A percentile compares a stretch with the other conserved stretches of the same genome.
phyloP scores from a whole-genome alignment of 1,140 invertebrate genomes.

The Bombus sylvicola region DNA sequence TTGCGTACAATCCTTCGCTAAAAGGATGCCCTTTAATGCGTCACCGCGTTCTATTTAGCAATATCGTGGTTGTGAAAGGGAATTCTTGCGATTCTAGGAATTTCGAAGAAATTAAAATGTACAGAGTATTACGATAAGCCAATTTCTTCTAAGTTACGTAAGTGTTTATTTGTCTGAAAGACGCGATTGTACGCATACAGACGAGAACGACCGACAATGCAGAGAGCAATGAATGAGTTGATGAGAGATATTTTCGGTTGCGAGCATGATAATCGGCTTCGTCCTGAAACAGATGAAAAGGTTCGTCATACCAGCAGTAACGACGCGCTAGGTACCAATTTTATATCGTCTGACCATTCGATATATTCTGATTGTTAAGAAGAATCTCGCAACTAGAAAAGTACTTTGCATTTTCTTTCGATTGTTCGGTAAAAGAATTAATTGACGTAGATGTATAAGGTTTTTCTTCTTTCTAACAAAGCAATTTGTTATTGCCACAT shows the following conservation, averaged over 20 bases:
- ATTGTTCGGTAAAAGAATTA: background rate
- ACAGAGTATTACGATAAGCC: too few relatives aligned
- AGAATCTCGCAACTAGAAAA: too few relatives aligned
- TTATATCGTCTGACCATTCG: background rate
- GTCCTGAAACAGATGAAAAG: constrained; percentile 82
- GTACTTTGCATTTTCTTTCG: too few relatives aligned
- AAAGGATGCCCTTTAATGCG: background rate
- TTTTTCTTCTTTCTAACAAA: too few relatives aligned
- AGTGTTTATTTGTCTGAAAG: too few relatives aligned
- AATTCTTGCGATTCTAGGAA: too few relatives aligned
- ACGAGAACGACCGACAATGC: constrained; percentile 46
- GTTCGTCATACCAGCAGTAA: constrained; percentile 66
- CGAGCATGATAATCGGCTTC: constrained; percentile 75
- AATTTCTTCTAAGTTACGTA: too few relatives aligned
- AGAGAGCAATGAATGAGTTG: constrained; percentile 58
- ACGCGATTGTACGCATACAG: constrained; percentile 44
- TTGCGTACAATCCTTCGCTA: constrained; percentile 29
- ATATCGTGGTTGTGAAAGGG: background rate
- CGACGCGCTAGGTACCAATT: constrained; percentile 32
- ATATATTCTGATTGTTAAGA: background rate
- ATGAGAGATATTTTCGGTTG: constrained; percentile 59
- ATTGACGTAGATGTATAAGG: background rate
- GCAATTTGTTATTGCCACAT: too few relatives aligned
- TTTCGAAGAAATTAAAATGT: too few relatives aligned
- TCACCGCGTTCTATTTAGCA: background rate